Percentiles rank a stretch among this genome's conserved stretches.
Conservation (phyloP, 2,797 vertebrate genomes). For the Caiman crocodilus region DNA sequence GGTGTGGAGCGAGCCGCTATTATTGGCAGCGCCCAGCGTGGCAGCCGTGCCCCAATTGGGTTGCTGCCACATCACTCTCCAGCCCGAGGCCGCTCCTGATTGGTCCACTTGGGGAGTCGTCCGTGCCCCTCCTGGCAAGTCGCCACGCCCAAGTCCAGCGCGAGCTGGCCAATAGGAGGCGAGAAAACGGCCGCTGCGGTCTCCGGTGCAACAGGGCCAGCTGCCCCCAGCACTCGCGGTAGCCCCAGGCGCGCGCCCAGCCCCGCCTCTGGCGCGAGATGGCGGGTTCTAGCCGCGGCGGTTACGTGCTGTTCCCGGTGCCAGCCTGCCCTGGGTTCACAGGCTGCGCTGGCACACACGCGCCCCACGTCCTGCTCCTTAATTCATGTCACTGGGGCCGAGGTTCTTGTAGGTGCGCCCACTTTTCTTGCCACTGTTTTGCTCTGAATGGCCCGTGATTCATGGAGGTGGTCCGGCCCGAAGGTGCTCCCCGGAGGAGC, state of each 20-base stretch:
- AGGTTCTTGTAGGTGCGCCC: too few relatives aligned
- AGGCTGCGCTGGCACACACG: too few relatives aligned
- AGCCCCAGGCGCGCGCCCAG: background rate
- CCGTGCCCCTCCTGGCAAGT: background rate
- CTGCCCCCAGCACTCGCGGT: too few relatives aligned
- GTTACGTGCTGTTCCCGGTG: too few relatives aligned
- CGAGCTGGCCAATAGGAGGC: background rate
- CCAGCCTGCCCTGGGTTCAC: too few relatives aligned
- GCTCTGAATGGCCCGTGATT: too few relatives aligned
- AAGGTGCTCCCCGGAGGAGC: too few relatives aligned
- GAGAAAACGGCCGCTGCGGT: background rate
- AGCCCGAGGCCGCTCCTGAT: background rate
- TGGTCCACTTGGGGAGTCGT: background rate
- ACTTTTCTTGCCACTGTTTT: too few relatives aligned
- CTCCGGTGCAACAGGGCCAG: background rate
- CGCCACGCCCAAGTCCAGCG: background rate
- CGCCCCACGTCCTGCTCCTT: too few relatives aligned
- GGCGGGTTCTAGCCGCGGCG: too few relatives aligned
- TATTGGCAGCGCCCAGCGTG: conserved; percentile 53
- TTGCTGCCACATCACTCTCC: background rate
- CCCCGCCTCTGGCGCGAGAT: background rate
- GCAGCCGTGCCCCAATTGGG: background rate
- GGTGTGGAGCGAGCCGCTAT: conserved; percentile 13
- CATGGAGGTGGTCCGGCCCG: too few relatives aligned
- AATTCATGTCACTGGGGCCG: too few relatives aligned